Conservation (phyloP, 2,113 vertebrate species). For the Xenus cinereus region DNA sequence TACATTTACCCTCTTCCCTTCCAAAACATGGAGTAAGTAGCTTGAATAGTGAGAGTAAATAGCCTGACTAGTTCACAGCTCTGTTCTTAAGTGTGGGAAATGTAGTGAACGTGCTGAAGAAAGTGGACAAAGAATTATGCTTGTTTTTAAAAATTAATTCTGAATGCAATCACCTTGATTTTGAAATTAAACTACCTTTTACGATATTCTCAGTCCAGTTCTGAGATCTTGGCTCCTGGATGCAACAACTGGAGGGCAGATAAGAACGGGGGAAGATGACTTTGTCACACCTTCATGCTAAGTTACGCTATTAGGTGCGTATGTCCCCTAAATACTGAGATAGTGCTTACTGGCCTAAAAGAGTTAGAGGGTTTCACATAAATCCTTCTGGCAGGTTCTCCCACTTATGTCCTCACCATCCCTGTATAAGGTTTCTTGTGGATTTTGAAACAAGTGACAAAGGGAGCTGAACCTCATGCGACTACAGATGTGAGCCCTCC, state of each 20-base stretch:
- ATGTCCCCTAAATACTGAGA: not conserved
- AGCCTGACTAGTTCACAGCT: not conserved
- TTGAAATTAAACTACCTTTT: not conserved
- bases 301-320: not conserved
- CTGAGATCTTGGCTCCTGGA: not conserved
- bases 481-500: not conserved
- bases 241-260: not conserved
- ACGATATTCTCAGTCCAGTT: not conserved
- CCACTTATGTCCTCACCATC: not conserved
- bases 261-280: not conserved
- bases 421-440: not conserved
- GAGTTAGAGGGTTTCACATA: not conserved
- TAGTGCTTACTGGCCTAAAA: not conserved
- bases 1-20: not conserved
- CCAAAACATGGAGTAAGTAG: not conserved
- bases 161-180: not conserved
- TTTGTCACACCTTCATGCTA: not conserved
- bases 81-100: not conserved
- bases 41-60: not conserved
- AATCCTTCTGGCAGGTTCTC: not conserved
- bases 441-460: not conserved
- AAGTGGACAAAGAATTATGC: not conserved
- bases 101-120: not conserved
- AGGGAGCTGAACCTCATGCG: not conserved
- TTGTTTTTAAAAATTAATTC: not conserved